Base-by-base conservation (phyloP, 1,140 invertebrate species). In the Dryas iulia region DNA sequence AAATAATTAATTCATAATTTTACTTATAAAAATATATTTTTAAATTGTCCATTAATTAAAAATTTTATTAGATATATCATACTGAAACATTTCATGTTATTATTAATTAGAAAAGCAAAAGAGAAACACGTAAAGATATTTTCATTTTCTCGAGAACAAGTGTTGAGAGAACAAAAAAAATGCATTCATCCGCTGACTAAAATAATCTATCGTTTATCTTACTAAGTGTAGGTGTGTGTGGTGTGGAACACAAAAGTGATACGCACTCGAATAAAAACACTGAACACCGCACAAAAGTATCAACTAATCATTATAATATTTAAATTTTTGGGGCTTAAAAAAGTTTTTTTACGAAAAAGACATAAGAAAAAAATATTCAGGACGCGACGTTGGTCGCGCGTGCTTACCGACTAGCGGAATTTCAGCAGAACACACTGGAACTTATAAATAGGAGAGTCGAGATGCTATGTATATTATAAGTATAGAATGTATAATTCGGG, bases 371-470 rank as follows among this genome's bases (percentile, higher is more conserved):
- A 65, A 57, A 24, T 21, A 54, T 39, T 61, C 57, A 71, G 60
- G 73, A 74, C 74, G 76, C 73, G 60, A 52, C 74, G 73, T 69
- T 70, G 73, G 67, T 69, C 82, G 77, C 86, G 87, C 79, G 74
- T 80, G 70, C 69, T 71, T 73, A 77, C 71, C 74, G 79, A 90
- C 88, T 90, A 87, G 62, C 78, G 86, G 85, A 87, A 85, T 88
- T 87, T 84, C 79, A 75, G 80, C 77, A 76, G 80, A 78, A 85
- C 78, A 81, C 76, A 81, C 86, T 90, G 84, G 87, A 90, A 87
- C 78, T 83, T 88, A 90, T 87, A 89, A 89, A 90, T 89, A 89
- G 86, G 77, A 76, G 76, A 78, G 81, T 79, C 78, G 77, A 73
- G 77, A 66, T 74, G 69, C 65, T 74, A 64, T 69, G 79, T 78